These are phyloP conservation scores for Bubalus kerabau DNA, from an alignment of 2,113 vertebrate species.

Conservation along the genomic window DNA sequence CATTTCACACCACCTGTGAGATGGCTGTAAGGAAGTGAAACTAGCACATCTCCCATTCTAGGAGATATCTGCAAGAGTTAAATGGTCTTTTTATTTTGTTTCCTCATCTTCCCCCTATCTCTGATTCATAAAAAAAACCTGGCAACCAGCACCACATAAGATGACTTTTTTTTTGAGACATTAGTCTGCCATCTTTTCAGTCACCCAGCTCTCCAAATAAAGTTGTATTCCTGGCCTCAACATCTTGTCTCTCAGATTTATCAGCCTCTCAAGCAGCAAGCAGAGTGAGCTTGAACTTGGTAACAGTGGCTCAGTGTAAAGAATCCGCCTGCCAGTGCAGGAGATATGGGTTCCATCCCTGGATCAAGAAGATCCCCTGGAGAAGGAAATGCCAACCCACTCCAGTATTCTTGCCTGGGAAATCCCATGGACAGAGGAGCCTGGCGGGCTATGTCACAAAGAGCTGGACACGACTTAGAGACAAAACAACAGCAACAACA, in stretches of 20 bases:
- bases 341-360: neutral
- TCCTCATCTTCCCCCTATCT: neutral
- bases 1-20: neutral
- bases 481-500: neutral
- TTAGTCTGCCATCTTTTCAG: neutral
- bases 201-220: neutral
- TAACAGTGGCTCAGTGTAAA: neutral
- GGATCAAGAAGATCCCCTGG: neutral
- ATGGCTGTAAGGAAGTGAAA: neutral
- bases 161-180: neutral
- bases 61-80: neutral
- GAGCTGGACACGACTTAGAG: accelerated
- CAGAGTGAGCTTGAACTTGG: neutral
- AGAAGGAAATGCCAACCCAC: neutral
- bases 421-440: neutral
- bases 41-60: neutral
- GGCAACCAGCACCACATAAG: neutral
- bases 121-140: neutral
- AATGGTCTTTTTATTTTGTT: neutral
- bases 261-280: neutral
- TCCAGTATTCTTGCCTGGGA: neutral
- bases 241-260: neutral
- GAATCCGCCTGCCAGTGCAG: neutral
- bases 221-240: neutral
- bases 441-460: neutral